These are phyloP conservation scores for Thryonomys swinderianus DNA, from an alignment of 2,113 vertebrate genomes.

Conservation along the genomic window DNA sequence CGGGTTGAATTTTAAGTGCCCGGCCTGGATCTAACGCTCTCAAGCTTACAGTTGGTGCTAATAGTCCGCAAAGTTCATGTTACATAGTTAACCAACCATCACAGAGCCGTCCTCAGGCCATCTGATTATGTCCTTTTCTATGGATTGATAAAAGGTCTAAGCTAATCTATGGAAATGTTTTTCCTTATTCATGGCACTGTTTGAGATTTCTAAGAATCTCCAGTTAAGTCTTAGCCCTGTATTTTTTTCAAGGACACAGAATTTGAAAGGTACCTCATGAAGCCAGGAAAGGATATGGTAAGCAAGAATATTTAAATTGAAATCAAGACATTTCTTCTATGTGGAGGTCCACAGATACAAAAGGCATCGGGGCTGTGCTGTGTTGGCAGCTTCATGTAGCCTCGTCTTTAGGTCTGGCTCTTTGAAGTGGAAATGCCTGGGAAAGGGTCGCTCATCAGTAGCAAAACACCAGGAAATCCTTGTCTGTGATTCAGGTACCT, in stretches of 20 bases:
- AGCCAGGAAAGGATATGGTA: neutral
- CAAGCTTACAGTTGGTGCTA: neutral
- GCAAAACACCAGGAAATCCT: neutral
- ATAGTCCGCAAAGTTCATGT: constrained; percentile 36
- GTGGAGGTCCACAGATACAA: neutral
- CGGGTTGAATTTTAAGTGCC: constrained; percentile 48
- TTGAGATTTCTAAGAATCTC: constrained; percentile 5
- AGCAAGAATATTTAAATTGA: constrained; percentile 30
- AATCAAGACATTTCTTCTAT: neutral
- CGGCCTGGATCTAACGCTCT: constrained; percentile 36
- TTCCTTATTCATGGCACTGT: constrained; percentile 15
- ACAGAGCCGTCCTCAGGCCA: constrained; percentile 51
- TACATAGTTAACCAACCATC: constrained; percentile 47
- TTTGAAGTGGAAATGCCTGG: neutral
- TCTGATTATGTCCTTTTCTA: constrained; percentile 41
- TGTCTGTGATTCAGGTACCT: neutral
- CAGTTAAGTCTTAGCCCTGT: neutral
- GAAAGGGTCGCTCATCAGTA: neutral
- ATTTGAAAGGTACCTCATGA: neutral
- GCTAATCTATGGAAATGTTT: constrained; percentile 40
- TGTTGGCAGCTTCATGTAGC: neutral
- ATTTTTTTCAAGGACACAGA: neutral
- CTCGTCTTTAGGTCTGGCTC: neutral
- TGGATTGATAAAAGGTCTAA: constrained; percentile 50
- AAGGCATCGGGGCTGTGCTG: neutral